phyloP scores from a whole-genome alignment of 2,797 vertebrate species.

The Acipenser transmontanus region DNA sequence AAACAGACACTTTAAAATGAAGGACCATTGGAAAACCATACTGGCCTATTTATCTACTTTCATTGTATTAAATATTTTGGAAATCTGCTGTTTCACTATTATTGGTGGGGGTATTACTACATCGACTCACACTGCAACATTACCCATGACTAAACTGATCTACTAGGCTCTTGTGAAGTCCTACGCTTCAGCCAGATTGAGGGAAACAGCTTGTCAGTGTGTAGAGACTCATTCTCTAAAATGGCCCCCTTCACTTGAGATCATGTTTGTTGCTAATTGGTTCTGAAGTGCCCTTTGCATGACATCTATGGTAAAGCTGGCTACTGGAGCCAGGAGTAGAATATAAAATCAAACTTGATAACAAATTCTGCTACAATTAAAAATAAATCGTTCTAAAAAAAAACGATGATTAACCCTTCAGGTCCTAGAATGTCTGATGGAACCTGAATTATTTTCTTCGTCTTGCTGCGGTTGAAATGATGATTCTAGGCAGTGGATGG shows the following conservation, averaged over 20 bases:
- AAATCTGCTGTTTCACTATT: no score
- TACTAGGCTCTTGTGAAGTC: neutral
- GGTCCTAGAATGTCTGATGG: no score
- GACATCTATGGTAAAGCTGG: neutral
- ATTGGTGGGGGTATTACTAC: neutral
- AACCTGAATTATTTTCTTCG: no score
- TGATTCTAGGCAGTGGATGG: no score
- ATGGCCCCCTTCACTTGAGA: neutral
- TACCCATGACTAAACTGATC: constrained; percentile 32
- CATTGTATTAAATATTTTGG: no score
- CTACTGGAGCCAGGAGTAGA: neutral
- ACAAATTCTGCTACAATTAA: neutral
- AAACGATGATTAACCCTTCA: no score
- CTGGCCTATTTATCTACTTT: no score
- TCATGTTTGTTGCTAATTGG: neutral
- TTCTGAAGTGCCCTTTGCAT: neutral
- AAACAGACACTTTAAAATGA: no score
- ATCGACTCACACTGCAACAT: constrained; percentile 12
- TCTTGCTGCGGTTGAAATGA: no score
- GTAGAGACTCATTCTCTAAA: neutral
- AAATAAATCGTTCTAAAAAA: neutral
- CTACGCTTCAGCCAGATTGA: neutral
- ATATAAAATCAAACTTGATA: neutral
- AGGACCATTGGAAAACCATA: no score
- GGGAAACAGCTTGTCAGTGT: constrained; percentile 2